phyloP scores from a whole-genome alignment of 2,797 vertebrate genomes.

The Tachyglossus aculeatus region DNA sequence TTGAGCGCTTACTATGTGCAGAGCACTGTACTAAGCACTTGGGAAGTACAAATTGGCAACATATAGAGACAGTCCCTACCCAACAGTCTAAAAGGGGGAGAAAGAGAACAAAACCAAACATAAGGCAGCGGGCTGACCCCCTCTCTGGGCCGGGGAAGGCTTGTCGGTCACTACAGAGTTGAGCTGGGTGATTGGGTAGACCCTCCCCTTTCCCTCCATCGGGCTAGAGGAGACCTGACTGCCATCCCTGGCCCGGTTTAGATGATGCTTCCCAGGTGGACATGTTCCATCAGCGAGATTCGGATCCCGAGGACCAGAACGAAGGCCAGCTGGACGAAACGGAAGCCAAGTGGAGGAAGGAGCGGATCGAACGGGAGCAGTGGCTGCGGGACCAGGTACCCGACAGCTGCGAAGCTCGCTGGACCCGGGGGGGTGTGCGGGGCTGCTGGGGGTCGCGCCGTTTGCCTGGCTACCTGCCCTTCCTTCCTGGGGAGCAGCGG shows the following conservation, averaged over 20 bases:
- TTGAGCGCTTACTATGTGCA: too few species aligned
- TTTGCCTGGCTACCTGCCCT: too few species aligned
- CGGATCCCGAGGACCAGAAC: slow-evolving; percentile 80
- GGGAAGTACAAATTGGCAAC: too few species aligned
- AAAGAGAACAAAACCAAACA: too few species aligned
- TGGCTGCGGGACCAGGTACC: slow-evolving; percentile 93
- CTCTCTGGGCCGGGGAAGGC: neutral
- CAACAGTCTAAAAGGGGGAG: too few species aligned
- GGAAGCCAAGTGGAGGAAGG: slow-evolving; percentile 88
- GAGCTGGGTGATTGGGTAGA: neutral
- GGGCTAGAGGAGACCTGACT: neutral
- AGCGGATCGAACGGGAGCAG: slow-evolving; percentile 90
- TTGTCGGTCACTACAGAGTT: neutral
- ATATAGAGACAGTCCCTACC: too few species aligned
- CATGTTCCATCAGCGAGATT: slow-evolving; percentile 73
- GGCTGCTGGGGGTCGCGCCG: neutral
- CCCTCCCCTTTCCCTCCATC: neutral
- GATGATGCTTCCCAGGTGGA: slow-evolving; percentile 84
- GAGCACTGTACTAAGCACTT: too few species aligned
- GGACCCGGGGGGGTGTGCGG: neutral
- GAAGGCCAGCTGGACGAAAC: slow-evolving; percentile 83
- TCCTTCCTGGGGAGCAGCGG: too few species aligned
- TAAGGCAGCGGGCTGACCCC: too few species aligned
- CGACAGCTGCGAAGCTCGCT: too few species aligned
- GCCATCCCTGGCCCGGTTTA: slow-evolving; percentile 56